A percentile compares a stretch with the other conserved stretches of the same genome.
Conservation (phyloP, 2,113 vertebrate species). For the Glaucomys volans region DNA sequence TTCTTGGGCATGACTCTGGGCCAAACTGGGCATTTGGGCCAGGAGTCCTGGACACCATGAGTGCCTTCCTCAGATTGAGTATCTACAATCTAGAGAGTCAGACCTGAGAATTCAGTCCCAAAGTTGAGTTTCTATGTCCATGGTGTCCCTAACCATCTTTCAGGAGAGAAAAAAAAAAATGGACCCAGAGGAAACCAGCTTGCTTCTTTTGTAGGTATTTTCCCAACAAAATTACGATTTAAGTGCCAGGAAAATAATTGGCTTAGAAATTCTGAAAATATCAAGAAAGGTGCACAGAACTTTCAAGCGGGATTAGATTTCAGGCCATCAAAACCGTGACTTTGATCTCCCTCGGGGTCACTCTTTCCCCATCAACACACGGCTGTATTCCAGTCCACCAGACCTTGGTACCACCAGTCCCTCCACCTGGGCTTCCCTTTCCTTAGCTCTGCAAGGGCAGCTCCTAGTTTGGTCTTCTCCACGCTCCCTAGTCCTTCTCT, state of each 20-base stretch:
- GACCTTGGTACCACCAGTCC: fast-evolving
- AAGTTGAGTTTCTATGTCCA: background rate
- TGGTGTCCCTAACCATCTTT: background rate
- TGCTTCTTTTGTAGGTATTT: background rate
- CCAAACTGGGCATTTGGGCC: background rate
- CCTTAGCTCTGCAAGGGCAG: background rate
- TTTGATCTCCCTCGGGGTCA: no score
- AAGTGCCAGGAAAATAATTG: background rate
- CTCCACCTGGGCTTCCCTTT: fast-evolving
- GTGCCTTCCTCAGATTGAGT: background rate
- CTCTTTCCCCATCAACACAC: background rate
- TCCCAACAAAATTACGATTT: background rate
- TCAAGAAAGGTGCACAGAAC: background rate
- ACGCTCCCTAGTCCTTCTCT: background rate
- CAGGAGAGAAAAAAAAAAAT: background rate
- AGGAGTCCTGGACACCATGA: background rate
- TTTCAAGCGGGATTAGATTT: background rate
- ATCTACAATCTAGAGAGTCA: no score
- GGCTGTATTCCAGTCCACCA: fast-evolving
- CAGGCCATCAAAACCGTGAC: background rate
- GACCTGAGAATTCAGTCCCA: background rate
- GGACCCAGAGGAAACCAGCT: background rate
- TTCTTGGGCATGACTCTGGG: background rate
- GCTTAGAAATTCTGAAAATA: background rate
- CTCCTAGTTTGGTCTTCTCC: background rate